Conservation (phyloP, 2,888 invertebrate genomes). For the Chymomyza caudatula region DNA sequence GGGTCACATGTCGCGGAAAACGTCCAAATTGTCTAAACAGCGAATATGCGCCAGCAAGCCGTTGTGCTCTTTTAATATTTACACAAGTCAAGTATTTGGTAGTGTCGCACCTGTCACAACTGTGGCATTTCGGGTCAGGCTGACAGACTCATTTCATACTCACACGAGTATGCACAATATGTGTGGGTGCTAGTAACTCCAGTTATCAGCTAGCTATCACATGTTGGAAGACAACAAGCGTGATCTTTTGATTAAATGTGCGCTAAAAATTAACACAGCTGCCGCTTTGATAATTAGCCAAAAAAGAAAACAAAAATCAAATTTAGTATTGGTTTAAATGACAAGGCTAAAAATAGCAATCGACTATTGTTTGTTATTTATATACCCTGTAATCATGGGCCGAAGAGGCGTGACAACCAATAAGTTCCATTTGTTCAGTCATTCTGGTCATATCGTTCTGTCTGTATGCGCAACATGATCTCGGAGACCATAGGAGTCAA, state of each 20-base stretch:
- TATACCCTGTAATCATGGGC: too few species aligned
- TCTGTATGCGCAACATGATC: too few species aligned
- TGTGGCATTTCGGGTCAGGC: constrained; percentile 28
- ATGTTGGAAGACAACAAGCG: constrained; percentile 27
- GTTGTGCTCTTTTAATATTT: constrained; percentile 24
- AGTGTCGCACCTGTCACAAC: constrained; percentile 35
- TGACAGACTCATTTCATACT: background rate
- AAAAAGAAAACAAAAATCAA: background rate
- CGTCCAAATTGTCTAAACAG: constrained; percentile 38
- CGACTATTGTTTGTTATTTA: background rate
- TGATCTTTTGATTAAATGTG: constrained; percentile 41
- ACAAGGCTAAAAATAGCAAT: constrained; percentile 28
- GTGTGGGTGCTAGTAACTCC: background rate
- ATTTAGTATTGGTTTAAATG: constrained; percentile 25
- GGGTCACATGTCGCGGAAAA: constrained; percentile 42
- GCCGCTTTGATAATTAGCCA: constrained; percentile 31
- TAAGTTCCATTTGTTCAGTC: too few species aligned
- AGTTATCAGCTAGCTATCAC: constrained; percentile 26
- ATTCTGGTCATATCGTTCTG: too few species aligned
- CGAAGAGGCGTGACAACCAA: too few species aligned
- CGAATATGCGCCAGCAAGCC: constrained; percentile 17
- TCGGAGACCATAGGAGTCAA: too few species aligned
- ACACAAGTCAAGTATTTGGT: constrained; percentile 5
- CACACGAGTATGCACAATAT: too few species aligned
- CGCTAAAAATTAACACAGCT: constrained; percentile 24